A percentile compares a stretch with the other conserved stretches of the same genome.
phyloP scores from a whole-genome alignment of 2,888 invertebrate genomes.

The Ptychoptera albimana region DNA sequence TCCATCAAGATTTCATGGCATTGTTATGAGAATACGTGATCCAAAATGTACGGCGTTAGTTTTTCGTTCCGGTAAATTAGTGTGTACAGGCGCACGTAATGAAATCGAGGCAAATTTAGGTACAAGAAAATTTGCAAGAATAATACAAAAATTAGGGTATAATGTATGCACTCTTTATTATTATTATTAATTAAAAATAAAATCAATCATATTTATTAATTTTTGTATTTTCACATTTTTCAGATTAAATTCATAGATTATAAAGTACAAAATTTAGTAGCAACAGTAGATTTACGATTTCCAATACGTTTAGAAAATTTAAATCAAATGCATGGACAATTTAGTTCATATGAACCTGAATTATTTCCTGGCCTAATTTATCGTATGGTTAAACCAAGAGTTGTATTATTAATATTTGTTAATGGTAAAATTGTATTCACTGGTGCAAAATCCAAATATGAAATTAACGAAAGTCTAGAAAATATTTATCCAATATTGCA shows the following conservation, averaged over 20 bases:
- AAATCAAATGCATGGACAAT: slow-evolving; percentile 59
- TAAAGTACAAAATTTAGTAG: slow-evolving; percentile 63
- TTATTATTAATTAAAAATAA: slow-evolving; percentile 16
- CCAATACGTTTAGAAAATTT: slow-evolving; percentile 57
- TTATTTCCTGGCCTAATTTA: slow-evolving; percentile 98
- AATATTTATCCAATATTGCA: slow-evolving; percentile 90
- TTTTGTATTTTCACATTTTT: slow-evolving; percentile 33
- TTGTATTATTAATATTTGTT: slow-evolving; percentile 94
- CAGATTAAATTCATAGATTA: slow-evolving; percentile 48
- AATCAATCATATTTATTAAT: not conserved
- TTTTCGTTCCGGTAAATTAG: slow-evolving; percentile 62
- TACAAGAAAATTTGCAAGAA: slow-evolving; percentile 65
- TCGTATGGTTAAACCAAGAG: slow-evolving; percentile 88
- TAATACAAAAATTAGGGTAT: slow-evolving; percentile 67
- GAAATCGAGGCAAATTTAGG: slow-evolving; percentile 63
- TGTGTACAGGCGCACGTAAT: slow-evolving; percentile 65
- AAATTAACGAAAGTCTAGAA: slow-evolving; percentile 84
- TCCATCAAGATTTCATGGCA: slow-evolving; percentile 64
- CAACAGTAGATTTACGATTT: slow-evolving; percentile 57
- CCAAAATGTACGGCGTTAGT: slow-evolving; percentile 60
- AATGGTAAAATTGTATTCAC: slow-evolving; percentile 98
- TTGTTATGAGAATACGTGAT: slow-evolving; percentile 67
- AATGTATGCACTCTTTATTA: slow-evolving; percentile 32
- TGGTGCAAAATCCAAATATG: slow-evolving; percentile 74
- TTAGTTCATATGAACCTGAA: slow-evolving; percentile 90